Percentiles rank a stretch among this genome's conserved stretches.
Evolutionary conservation across 1,140 invertebrate species (phyloP).

Genomic region (Lethocerus indicus): DNA sequence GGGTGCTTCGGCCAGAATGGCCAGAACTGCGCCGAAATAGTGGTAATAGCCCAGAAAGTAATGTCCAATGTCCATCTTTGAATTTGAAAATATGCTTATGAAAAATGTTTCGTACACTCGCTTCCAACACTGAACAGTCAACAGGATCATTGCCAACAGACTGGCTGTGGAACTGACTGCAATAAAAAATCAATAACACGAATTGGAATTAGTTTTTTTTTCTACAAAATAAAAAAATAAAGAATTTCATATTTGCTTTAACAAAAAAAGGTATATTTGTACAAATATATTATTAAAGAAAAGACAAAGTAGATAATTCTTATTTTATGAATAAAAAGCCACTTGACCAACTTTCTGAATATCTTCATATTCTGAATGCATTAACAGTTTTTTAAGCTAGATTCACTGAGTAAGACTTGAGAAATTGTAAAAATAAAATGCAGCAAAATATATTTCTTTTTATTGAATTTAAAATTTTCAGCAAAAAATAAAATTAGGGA

Average conservation of each 20-base stretch:
- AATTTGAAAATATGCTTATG: conserved; percentile 60
- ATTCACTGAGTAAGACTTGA: no score
- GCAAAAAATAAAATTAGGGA: no score
- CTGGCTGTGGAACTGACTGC: conserved; percentile 26
- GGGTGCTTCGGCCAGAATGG: conserved; percentile 49
- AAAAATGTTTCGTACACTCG: conserved; percentile 61
- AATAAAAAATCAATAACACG: conserved; percentile 8
- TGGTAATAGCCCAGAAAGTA: conserved; percentile 57
- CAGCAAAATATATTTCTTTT: no score
- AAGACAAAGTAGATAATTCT: background rate
- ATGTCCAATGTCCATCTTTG: conserved; percentile 59
- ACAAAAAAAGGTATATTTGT: background rate
- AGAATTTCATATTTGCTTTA: background rate
- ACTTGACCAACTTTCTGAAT: background rate
- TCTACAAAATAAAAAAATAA: background rate
- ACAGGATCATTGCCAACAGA: conserved; percentile 35
- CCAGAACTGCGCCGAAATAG: conserved; percentile 48
- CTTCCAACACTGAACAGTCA: conserved; percentile 48
- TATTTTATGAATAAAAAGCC: background rate
- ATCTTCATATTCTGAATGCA: no score
- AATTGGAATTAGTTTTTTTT: conserved; percentile 3
- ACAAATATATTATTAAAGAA: background rate
- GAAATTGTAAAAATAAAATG: no score
- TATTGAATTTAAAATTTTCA: no score
- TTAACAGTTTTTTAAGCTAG: no score